Evolutionary conservation across 2,888 invertebrate genomes (phyloP), one percentile per base, ranked within the genome.

Genomic region (Rapana venosa): DNA sequence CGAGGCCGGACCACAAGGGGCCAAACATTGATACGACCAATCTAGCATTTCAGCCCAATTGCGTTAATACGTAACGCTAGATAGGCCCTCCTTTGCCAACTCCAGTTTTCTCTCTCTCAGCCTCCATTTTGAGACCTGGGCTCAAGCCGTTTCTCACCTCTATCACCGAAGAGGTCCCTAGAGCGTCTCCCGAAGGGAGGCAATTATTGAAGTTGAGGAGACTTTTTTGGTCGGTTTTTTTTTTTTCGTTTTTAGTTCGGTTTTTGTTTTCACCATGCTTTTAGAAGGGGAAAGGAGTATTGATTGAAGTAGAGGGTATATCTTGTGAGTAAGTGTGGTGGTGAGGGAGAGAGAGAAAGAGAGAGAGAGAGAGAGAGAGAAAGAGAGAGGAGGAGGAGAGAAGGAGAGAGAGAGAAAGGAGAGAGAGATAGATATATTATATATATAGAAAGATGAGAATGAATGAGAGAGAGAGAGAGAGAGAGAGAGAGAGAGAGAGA

Each of bases 21-120:
- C 86, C 47, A 88, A 90, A 88, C 88, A 90, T 88, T 90, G 90
- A 90, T 90, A 90, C 84, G 77, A 47, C 88, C 88, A 88, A 90
- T 88, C 87, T 87, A 90, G 84, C 90, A 83, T 87, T 90, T 83
- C 81, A 77, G 56, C 74, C 83, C 81, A 87, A 74, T 81, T 90
- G 84, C 85, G 26, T 85, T 89, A 85, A 89, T 85, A 85, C 83
- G 85, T 84, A 89, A 89, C 89, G 56, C 85, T 84, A 56, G 85
- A 85, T 83, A 35, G 30, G 30, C 30, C 30, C 84, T 47, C 84
- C n/a, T 20, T 70, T 58, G 20, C 47, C 35, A 13, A 11, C 6
- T 36, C 61, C 61, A 26, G 11, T 30, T 5, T 4, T 35, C 66
- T n/a, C 26, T 22, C 35, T 36, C 32, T 17, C 70, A 13, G 0